Percentiles rank a stretch among this genome's conserved stretches.
Evolutionary conservation across 2,113 vertebrate species (phyloP).

Genomic region (Coptodon bakossiorum): DNA sequence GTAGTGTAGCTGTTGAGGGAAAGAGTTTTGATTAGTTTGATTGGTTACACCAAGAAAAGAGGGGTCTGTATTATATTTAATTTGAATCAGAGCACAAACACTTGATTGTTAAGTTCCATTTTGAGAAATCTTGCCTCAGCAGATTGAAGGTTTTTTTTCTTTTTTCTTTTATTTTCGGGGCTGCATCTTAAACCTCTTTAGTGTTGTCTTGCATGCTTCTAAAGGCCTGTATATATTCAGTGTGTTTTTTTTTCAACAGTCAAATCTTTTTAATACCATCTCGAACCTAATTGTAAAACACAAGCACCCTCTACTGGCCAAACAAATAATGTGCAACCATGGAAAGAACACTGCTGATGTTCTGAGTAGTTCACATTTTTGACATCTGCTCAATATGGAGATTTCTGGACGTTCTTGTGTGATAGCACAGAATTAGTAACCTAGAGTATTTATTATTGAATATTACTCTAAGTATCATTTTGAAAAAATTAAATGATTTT

Average conservation of each 20-base stretch:
- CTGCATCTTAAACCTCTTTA: neutral
- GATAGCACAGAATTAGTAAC: neutral
- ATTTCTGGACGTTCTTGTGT: neutral
- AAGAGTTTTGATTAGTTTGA: neutral
- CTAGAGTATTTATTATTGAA: neutral
- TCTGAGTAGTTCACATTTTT: neutral
- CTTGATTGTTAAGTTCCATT: neutral
- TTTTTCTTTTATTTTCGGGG: neutral
- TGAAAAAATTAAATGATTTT: neutral
- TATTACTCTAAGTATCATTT: neutral
- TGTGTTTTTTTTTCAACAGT: neutral
- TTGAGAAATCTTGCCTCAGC: neutral
- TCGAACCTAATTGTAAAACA: neutral
- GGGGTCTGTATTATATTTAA: neutral
- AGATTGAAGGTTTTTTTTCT: neutral
- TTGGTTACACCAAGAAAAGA: neutral
- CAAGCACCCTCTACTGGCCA: slow-evolving; percentile 56
- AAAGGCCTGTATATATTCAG: neutral
- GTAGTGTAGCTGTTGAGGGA: neutral
- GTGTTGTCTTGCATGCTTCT: neutral
- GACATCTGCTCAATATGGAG: neutral
- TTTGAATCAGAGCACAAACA: neutral
- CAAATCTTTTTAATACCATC: accelerated
- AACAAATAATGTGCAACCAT: neutral
- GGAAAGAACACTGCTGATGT: neutral